phyloP scores from a whole-genome alignment of 2,888 invertebrate genomes.

The Neocrepidodera transversa region DNA sequence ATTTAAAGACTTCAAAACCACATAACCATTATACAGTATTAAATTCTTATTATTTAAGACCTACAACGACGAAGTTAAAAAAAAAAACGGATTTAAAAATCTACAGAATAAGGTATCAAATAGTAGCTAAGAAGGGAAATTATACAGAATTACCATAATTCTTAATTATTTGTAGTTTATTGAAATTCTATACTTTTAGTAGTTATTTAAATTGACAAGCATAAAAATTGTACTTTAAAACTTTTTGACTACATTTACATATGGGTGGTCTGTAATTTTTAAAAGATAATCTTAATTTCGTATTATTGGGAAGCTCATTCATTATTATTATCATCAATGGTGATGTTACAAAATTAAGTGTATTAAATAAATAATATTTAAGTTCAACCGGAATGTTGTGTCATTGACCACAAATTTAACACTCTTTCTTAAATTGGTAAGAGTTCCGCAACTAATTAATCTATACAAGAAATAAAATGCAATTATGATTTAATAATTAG shows the following conservation, averaged over 20 bases:
- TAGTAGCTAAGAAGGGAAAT: constrained; percentile 13
- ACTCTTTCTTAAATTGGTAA: too few species aligned
- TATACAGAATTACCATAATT: constrained; percentile 13
- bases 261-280: background rate
- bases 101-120: constrained; percentile 8
- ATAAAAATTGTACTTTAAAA: constrained; percentile 5
- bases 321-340: too few species aligned
- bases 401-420: too few species aligned
- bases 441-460: too few species aligned
- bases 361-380: too few species aligned
- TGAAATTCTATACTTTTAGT: background rate
- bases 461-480: too few species aligned
- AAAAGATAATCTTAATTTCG: too few species aligned
- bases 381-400: too few species aligned
- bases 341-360: too few species aligned
- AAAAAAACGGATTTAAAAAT: constrained; percentile 10
- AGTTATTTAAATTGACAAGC: constrained; percentile 3
- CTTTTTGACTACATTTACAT: background rate
- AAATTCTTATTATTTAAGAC: constrained; percentile 6
- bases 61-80: constrained; percentile 11
- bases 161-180: constrained; percentile 3
- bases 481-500: too few species aligned
- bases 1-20: background rate
- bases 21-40: constrained; percentile 6
- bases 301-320: too few species aligned